A percentile compares a stretch with the other conserved stretches of the same genome.
Evolutionary conservation across 2,113 vertebrate species (phyloP).

Genomic region (Myrmecophaga tridactyla): DNA sequence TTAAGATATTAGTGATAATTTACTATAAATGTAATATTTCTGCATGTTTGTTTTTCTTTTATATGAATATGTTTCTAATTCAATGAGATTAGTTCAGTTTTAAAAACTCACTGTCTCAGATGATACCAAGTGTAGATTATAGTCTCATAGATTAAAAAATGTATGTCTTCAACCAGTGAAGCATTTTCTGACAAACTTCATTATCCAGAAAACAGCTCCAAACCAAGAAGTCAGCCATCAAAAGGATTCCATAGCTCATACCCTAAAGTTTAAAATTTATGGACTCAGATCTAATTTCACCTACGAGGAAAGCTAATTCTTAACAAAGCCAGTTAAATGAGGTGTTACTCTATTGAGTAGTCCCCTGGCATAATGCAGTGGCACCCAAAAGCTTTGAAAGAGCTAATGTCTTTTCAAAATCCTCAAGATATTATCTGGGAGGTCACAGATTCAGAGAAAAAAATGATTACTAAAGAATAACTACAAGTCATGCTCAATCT

Average conservation of each 20-base stretch:
- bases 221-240: not conserved
- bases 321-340: not conserved
- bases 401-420: not conserved
- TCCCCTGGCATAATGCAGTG: not conserved
- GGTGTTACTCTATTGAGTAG: not conserved
- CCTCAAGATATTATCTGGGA: not conserved
- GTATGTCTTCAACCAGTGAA: slow-evolving; percentile 66
- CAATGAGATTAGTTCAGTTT: not conserved
- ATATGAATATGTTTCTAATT: not conserved
- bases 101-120: slow-evolving; percentile 47
- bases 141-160: slow-evolving; percentile 51
- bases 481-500: not conserved
- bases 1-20: not conserved
- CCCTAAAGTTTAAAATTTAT: not conserved
- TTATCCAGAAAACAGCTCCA: not conserved
- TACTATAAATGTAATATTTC: not conserved
- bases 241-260: not conserved
- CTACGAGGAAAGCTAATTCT: not conserved
- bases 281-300: not conserved
- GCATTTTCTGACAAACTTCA: not conserved
- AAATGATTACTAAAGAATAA: not conserved
- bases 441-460: not conserved
- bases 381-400: not conserved
- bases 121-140: slow-evolving; percentile 56
- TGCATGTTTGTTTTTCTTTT: not conserved